A percentile compares a stretch with the other conserved stretches of the same genome.
These are phyloP conservation scores for Accipiter virgatus DNA, from an alignment of 2,113 vertebrate genomes.

Conservation along the genomic window DNA sequence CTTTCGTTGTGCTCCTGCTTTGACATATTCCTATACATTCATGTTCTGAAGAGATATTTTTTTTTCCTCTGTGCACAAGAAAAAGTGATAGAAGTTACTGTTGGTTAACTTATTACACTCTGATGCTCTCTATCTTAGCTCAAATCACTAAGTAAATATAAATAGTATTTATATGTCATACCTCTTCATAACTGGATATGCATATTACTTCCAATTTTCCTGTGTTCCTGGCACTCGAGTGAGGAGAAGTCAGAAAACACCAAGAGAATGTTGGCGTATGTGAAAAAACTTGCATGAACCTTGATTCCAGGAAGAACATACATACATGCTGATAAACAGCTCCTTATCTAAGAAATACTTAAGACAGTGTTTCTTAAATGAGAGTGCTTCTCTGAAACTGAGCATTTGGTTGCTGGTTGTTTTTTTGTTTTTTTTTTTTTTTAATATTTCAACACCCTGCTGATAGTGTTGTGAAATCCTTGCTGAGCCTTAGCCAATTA, in stretches of 20 bases:
- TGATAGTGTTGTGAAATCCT: slow-evolving; percentile 41
- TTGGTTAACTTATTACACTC: neutral
- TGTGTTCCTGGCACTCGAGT: neutral
- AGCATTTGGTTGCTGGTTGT: neutral
- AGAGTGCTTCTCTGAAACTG: neutral
- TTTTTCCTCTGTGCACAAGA: neutral
- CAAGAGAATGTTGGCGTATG: neutral
- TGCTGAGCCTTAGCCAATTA: slow-evolving; percentile 27
- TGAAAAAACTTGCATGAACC: neutral
- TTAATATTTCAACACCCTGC: slow-evolving; percentile 34
- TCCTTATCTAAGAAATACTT: slow-evolving; percentile 33
- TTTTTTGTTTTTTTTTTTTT: neutral
- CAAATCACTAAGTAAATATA: neutral
- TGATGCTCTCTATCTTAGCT: neutral
- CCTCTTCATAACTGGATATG: neutral
- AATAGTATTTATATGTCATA: neutral
- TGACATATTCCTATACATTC: neutral
- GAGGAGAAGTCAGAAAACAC: neutral
- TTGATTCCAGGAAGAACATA: slow-evolving; percentile 19
- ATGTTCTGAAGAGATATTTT: neutral
- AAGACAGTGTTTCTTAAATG: neutral
- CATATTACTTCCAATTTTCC: neutral
- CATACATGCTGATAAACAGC: neutral
- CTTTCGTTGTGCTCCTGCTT: neutral
- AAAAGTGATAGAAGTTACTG: neutral